These are phyloP conservation scores for Microctonus hyperodae DNA, from an alignment of 2,888 invertebrate species.

Conservation along the genomic window DNA sequence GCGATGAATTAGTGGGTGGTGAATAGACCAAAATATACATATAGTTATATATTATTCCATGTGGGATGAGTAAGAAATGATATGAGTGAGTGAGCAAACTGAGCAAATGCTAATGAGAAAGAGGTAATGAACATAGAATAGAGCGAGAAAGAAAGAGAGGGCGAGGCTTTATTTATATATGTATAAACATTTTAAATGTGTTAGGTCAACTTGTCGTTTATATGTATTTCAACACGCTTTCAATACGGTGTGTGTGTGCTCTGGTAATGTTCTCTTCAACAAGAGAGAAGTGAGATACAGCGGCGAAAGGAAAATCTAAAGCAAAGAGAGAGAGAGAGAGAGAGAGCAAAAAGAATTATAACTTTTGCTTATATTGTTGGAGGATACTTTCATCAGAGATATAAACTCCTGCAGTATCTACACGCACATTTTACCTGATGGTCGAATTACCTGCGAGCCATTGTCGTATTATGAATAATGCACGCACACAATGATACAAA, in stretches of 20 bases:
- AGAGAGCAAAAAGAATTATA: background rate
- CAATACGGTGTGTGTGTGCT: background rate
- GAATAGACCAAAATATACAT: background rate
- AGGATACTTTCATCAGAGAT: slow-evolving; percentile 1
- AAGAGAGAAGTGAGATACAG: background rate
- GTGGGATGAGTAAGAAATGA: slow-evolving; percentile 1
- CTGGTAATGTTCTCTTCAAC: no score
- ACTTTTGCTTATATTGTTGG: background rate
- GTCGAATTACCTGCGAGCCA: background rate
- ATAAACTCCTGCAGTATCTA: background rate
- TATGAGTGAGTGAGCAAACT: slow-evolving; percentile 12
- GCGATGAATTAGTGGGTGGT: background rate
- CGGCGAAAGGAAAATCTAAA: slow-evolving; percentile 19
- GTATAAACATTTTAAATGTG: background rate
- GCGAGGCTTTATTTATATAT: slow-evolving; percentile 14
- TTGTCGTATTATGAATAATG: background rate
- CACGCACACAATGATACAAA: background rate
- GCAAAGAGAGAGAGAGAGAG: slow-evolving; percentile 31
- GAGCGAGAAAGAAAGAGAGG: slow-evolving; percentile 22
- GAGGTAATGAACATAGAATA: slow-evolving; percentile 37
- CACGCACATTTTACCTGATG: background rate
- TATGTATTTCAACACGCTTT: no score
- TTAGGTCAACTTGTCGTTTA: slow-evolving; percentile 23
- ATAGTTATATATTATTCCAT: background rate
- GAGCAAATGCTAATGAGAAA: slow-evolving; percentile 29